Conservation (phyloP, 2,797 vertebrate genomes). For the Discoglossus pictus region DNA sequence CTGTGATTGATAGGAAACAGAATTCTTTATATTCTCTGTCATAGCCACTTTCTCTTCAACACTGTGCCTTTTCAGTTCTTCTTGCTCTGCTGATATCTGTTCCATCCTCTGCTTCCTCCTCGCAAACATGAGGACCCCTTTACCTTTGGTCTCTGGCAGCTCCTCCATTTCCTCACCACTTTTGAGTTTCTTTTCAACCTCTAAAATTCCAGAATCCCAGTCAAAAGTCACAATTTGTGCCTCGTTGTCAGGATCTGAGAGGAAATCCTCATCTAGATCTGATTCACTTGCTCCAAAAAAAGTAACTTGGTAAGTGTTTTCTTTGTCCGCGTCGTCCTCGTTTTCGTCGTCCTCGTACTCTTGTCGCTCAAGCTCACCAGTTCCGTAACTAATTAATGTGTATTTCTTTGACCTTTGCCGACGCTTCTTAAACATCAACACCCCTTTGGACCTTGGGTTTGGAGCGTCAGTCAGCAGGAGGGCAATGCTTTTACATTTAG, state of each 20-base stretch:
- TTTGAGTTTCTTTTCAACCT: constrained; percentile 81
- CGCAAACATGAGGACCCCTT: constrained; percentile 95
- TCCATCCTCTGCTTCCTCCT: constrained; percentile 90
- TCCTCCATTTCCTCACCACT: constrained; percentile 82
- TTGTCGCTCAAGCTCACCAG: constrained; percentile 83
- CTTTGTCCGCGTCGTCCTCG: constrained; percentile 71
- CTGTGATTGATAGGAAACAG: constrained; percentile 57
- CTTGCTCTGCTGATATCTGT: constrained; percentile 89
- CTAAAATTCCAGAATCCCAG: constrained; percentile 87
- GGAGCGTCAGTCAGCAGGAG: constrained; percentile 88
- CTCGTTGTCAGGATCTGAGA: constrained; percentile 72
- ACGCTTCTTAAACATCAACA: constrained; percentile 98
- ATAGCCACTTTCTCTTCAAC: constrained; percentile 68
- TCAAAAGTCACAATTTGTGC: constrained; percentile 80
- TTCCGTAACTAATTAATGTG: constrained; percentile 97
- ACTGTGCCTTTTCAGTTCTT: constrained; percentile 79
- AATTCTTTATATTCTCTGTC: constrained; percentile 57
- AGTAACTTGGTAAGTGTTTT: constrained; percentile 77
- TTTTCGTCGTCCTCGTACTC: constrained; percentile 71
- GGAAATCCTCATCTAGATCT: constrained; percentile 82
- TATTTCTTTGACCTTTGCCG: constrained; percentile 92
- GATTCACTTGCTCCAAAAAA: constrained; percentile 78
- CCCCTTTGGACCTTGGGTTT: constrained; percentile 93
- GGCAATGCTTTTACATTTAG: constrained; percentile 98
- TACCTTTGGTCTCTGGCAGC: constrained; percentile 89